phyloP scores from a whole-genome alignment of 2,888 invertebrate genomes.

The Oligia fasciuncula region DNA sequence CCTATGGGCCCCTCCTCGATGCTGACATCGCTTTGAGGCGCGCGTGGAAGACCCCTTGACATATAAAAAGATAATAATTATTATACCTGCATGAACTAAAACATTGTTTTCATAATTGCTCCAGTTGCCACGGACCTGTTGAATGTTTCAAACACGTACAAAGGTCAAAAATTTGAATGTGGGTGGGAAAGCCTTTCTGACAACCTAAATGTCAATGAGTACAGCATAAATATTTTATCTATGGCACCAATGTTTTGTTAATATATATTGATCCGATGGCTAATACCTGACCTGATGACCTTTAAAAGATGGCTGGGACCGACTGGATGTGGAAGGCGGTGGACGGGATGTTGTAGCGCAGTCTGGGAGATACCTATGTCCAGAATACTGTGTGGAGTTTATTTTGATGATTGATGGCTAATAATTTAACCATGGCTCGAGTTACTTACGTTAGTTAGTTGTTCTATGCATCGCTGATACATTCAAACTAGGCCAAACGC shows the following conservation, averaged over 20 bases:
- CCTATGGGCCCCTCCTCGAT: too few species aligned
- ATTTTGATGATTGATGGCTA: background rate
- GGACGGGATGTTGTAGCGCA: too few species aligned
- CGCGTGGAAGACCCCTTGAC: background rate
- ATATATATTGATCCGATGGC: background rate
- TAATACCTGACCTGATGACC: background rate
- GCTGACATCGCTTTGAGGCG: too few species aligned
- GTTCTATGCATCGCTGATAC: background rate
- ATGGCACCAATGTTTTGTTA: background rate
- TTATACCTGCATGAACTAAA: background rate
- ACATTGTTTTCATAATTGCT: constrained; percentile 33
- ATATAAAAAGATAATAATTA: constrained; percentile 17
- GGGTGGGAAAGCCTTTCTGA: background rate
- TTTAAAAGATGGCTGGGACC: background rate
- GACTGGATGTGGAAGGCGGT: background rate
- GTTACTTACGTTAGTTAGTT: background rate
- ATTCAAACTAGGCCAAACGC: background rate
- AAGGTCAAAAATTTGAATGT: constrained; percentile 24
- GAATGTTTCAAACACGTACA: constrained; percentile 31
- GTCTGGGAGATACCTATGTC: background rate
- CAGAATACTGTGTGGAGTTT: too few species aligned
- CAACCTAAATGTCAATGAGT: background rate
- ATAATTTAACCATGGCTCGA: background rate
- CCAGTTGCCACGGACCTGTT: constrained; percentile 30
- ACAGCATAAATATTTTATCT: background rate